These are phyloP conservation scores for Eupithecia abbreviata DNA, from an alignment of 2,888 invertebrate species.

Conservation along the genomic window DNA sequence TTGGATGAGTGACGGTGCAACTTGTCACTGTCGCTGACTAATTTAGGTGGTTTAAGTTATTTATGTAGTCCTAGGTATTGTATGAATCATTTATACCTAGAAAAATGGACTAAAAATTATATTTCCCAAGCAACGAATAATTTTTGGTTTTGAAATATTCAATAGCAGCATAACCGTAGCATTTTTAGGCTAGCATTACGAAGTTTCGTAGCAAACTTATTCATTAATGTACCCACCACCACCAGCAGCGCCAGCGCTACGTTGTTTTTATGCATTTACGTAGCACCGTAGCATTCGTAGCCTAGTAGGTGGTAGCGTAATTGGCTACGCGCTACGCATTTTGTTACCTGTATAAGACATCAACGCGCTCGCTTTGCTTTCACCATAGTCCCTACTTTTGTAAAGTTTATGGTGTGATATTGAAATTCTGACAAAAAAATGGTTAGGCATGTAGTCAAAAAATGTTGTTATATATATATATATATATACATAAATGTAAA, in stretches of 20 bases:
- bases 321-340: constrained; percentile 11
- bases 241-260: constrained; percentile 7
- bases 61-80: background rate
- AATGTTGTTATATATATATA: background rate
- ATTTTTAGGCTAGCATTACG: background rate
- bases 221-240: background rate
- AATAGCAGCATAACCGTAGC: background rate
- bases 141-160: background rate
- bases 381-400: background rate
- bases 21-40: background rate
- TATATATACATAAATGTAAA: too few species aligned
- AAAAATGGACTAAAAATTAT: background rate
- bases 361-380: constrained; percentile 21
- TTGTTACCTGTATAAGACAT: constrained; percentile 4
- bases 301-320: background rate
- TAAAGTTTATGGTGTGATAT: background rate
- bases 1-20: background rate
- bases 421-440: background rate
- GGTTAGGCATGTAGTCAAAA: background rate
- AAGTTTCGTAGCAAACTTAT: background rate
- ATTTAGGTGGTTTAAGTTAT: background rate
- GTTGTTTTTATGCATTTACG: constrained; percentile 13
- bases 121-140: background rate
- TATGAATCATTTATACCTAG: background rate
- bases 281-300: constrained; percentile 10